These are phyloP conservation scores for Catotricha subobsoleta DNA, from an alignment of 2,888 invertebrate species.

Conservation along the genomic window DNA sequence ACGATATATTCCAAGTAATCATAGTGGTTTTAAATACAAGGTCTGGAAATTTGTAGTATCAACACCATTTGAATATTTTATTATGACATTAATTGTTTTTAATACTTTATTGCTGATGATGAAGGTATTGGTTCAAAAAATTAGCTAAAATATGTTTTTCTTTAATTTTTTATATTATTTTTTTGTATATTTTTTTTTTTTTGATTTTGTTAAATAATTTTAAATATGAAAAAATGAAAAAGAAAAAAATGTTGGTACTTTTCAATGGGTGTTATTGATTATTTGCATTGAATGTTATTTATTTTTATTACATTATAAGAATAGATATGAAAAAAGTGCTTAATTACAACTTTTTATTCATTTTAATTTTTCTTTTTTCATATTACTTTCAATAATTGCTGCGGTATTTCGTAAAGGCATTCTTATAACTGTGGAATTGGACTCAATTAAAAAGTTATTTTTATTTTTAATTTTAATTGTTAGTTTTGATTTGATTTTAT, in stretches of 20 bases:
- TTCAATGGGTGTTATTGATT: no score
- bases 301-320: no score
- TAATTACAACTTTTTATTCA: no score
- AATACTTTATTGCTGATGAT: conserved; percentile 99
- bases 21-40: conserved; percentile 93
- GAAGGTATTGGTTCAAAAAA: conserved; percentile 63
- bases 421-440: no score
- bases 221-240: neutral
- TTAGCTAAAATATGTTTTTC: neutral
- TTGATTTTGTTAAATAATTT: neutral
- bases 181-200: neutral
- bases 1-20: conserved; percentile 98
- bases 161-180: neutral
- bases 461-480: no score
- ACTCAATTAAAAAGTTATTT: no score
- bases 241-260: conserved; percentile 1
- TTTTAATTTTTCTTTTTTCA: no score
- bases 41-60: conserved; percentile 98
- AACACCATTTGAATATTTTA: conserved; percentile 98
- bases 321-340: no score
- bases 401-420: no score
- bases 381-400: no score
- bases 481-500: no score
- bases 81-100: conserved; percentile 98
- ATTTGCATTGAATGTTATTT: no score